These are phyloP conservation scores for Nyctibius grandis DNA, from an alignment of 2,797 vertebrate genomes.

Conservation along the genomic window DNA sequence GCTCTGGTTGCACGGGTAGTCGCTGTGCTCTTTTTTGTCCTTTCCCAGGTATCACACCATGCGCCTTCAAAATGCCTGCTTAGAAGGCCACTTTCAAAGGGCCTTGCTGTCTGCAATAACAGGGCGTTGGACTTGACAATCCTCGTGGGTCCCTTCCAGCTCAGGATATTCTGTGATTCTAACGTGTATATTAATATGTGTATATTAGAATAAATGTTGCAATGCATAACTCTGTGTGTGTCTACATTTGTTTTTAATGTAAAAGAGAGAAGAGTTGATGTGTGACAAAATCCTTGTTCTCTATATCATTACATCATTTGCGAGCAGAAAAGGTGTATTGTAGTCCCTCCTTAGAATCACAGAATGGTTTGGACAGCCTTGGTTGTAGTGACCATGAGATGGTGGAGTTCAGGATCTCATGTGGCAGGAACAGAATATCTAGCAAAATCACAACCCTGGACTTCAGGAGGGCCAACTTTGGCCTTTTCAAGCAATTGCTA, in stretches of 20 bases:
- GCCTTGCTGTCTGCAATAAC: not conserved
- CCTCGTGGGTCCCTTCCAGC: not conserved
- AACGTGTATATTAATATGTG: not conserved
- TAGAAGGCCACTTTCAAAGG: not conserved
- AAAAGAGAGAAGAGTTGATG: not conserved
- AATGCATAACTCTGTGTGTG: not conserved
- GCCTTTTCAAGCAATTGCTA: no score
- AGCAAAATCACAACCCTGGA: no score
- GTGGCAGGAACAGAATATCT: no score
- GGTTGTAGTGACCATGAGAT: no score
- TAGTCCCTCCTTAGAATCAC: not conserved
- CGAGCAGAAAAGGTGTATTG: not conserved
- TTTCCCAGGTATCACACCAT: not conserved
- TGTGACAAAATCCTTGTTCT: not conserved
- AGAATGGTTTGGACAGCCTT: no score
- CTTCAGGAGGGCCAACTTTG: no score
- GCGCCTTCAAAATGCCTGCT: not conserved
- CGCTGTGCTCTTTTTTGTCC: not conserved
- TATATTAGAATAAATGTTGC: not conserved
- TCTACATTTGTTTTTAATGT: not conserved
- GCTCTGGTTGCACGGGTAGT: not conserved
- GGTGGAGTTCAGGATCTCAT: no score
- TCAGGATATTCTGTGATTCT: not conserved
- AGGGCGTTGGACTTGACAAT: rapidly evolving
- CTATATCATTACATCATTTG: not conserved